Conservation (phyloP, 2,113 vertebrate species). For the Larimichthys polyactis region DNA sequence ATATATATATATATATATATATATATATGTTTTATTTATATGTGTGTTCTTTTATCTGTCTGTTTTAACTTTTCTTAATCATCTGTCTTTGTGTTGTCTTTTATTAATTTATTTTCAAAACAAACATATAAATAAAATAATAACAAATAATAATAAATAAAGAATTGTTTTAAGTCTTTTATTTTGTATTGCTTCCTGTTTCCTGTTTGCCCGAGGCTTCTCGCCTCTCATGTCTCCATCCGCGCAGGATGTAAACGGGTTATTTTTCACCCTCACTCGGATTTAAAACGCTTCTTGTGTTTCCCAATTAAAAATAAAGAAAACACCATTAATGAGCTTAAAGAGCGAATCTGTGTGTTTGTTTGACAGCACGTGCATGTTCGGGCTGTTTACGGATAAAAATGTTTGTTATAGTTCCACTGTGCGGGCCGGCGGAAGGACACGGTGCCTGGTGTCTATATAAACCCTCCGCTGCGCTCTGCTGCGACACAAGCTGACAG, state of each 20-base stretch:
- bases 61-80: too few relatives aligned
- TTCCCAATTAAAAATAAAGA: neutral
- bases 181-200: neutral
- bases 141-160: too few relatives aligned
- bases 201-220: neutral
- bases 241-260: neutral
- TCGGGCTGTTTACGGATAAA: neutral
- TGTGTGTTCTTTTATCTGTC: too few relatives aligned
- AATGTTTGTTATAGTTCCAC: constrained; percentile 4
- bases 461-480: neutral
- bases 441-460: neutral
- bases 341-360: accelerated
- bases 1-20: too few relatives aligned
- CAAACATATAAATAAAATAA: too few relatives aligned
- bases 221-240: constrained; percentile 2
- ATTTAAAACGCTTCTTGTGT: neutral
- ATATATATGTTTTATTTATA: too few relatives aligned
- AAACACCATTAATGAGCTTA: neutral
- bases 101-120: too few relatives aligned
- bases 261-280: neutral
- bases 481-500: accelerated
- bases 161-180: too few relatives aligned
- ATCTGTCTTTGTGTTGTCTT: too few relatives aligned
- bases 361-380: accelerated
- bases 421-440: constrained; percentile 26